Conservation (phyloP, 2,888 invertebrate species). For the Dioctria linearis region DNA sequence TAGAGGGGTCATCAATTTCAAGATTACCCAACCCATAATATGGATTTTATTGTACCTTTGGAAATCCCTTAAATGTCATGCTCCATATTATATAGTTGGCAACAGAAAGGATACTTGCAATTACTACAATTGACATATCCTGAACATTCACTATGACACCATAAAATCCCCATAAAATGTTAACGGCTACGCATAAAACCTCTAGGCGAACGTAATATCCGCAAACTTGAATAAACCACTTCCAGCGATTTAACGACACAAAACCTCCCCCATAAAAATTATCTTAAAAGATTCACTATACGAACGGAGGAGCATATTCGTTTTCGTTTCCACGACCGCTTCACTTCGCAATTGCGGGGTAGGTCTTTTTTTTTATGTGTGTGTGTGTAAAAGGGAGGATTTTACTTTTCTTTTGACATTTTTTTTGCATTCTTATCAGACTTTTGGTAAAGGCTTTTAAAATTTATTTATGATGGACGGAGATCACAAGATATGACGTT, state of each 20-base stretch:
- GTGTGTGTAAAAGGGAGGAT: constrained; percentile 7
- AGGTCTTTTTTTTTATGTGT: constrained; percentile 7
- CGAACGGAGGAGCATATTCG: constrained; percentile 28
- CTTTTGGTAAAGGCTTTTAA: constrained; percentile 9
- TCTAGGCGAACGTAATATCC: constrained; percentile 17
- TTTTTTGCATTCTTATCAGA: constrained; percentile 30
- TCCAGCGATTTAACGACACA: constrained; percentile 36
- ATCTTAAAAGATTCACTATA: constrained; percentile 40
- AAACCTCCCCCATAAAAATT: constrained; percentile 34
- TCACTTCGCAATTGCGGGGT: background rate
- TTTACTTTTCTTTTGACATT: constrained; percentile 19
- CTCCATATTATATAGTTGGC: constrained; percentile 1
- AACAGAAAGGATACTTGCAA: constrained; percentile 16
- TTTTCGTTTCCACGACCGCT: background rate
- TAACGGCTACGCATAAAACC: constrained; percentile 44
- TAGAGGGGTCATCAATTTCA: constrained; percentile 24
- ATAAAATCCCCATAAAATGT: constrained; percentile 40
- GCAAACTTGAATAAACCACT: constrained; percentile 38
- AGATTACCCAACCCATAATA: constrained; percentile 1
- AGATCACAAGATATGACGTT: constrained; percentile 24
- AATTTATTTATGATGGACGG: constrained; percentile 32
- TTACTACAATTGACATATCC: constrained; percentile 44
- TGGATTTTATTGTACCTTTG: constrained; percentile 32
- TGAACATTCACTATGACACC: constrained; percentile 34
- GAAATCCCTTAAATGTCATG: background rate